These are phyloP conservation scores for Halcyon malimbica DNA, from an alignment of 2,113 vertebrate genomes.

Conservation along the genomic window DNA sequence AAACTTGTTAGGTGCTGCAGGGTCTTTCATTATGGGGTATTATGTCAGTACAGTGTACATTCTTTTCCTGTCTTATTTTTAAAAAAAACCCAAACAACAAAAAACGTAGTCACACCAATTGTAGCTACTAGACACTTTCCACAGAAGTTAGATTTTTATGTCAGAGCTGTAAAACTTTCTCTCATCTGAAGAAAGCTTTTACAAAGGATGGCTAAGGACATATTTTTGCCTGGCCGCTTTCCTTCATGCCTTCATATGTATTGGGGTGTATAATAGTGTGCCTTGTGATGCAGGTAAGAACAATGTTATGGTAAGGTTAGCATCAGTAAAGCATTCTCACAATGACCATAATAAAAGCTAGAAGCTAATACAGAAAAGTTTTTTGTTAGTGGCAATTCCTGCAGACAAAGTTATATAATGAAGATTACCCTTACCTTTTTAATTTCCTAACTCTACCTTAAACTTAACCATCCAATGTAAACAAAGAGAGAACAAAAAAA, in stretches of 20 bases:
- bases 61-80: background rate
- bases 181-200: background rate
- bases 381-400: slow-evolving; percentile 72
- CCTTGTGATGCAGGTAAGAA: background rate
- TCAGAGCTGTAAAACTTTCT: background rate
- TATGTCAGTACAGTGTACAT: background rate
- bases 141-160: background rate
- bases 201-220: background rate
- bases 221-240: background rate
- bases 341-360: slow-evolving; percentile 41
- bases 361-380: slow-evolving; percentile 56
- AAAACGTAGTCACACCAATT: background rate
- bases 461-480: background rate
- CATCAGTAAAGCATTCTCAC: slow-evolving; percentile 46
- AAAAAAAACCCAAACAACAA: background rate
- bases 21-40: background rate
- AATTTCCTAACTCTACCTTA: background rate
- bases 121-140: background rate
- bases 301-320: slow-evolving; percentile 38
- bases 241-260: background rate
- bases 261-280: background rate
- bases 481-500: slow-evolving; percentile 19
- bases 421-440: background rate
- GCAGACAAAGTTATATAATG: background rate
- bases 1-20: background rate